Evolutionary conservation across 2,113 vertebrate genomes (phyloP), one percentile per base, ranked within the genome.

Genomic region (Mirounga angustirostris): DNA sequence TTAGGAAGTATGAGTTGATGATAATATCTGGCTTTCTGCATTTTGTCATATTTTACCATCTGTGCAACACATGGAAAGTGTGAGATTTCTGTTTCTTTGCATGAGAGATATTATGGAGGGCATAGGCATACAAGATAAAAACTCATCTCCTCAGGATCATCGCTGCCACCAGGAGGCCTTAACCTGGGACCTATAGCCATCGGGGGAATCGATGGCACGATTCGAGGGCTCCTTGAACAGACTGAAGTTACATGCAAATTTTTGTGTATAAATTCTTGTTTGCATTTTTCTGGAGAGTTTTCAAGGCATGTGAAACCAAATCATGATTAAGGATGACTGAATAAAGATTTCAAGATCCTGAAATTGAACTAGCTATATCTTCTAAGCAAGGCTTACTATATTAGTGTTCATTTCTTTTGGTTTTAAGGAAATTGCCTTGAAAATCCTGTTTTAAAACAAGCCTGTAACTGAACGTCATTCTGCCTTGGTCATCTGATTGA

Each of bases 341-440:
- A 67, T 22, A 91, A 26, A 92, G 22, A 11, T 88, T 80, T 91
- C 82, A 94, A 30, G 50, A 81, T 52, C 54, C 71, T 95, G 54
- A 50, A 50, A 82, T 40, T 96, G 63, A 96, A 61, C 7, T 33
- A 89, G 24, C 30, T 74, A 22, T 1, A 61, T 89, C 81, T 86
- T 96, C 76, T 87, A 56, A 78, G 71, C 81, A 65, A 30, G 65
- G 90, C 43, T 71, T 90, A 36, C 4, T 59, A 50, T n/a, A 7
- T 4, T 85, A 28, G 4, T 71, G 28, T 79, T 43, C 24, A 18
- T 43, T 74, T 86, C 33, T 26, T 83, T 82, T 81, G 18, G 82
- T 87, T 95, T 85, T 83, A 96, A 79, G n/a, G 63, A 92, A 96
- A 93, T 56, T 89, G 78, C 26, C 30, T 81, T 94, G 46, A 63